Base-by-base conservation (phyloP, 2,888 invertebrate genomes). In the Sipunculus nudus region DNA sequence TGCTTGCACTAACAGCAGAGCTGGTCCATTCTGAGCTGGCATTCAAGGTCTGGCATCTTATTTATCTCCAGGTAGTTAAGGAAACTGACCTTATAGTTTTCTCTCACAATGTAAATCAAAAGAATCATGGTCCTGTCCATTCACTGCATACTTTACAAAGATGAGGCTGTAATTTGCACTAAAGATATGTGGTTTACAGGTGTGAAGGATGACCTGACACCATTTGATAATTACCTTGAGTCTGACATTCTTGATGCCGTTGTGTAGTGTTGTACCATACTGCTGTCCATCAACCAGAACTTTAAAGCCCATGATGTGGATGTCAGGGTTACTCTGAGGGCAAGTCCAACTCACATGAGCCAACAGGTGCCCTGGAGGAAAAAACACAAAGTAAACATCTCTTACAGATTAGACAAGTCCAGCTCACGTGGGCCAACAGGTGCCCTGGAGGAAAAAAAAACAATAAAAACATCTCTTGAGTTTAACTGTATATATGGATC, bases 281-380 rank as follows among this genome's bases (percentile, higher is more conserved):
- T 82, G 81, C 67, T 82, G 81, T n/a, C 82, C 81, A 70, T 84
- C 81, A 29, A 84, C 79, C 52, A 83, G 72, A 10, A 83, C 77
- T 63, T 80, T 80, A 68, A 75, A 82, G 23, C 82, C 82, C 8
- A 77, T 67, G 10, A 81, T 67, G 41, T 68, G 64, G 19, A 82
- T 71, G 54, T 80, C 79, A n/a, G 74, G 71, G 61, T 78, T 77
- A 46, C 75, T 71, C 70, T 82, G 82, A 4, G 73, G 72, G 63
- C 78, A 79, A 48, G 75, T 73, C 83, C 82, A 83, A 58, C 78
- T 78, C 35, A 83, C 74, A 63, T 82, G 81, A 2, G 78, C 78
- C 40, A 78, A 72, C 64, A 83, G 54, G 67, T 80, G 79, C 61
- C 82, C 82, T 79, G 67, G 19, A 66, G n/a, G n/a, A n/a, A n/a